These are phyloP conservation scores for Ganaspis brasiliensis DNA, from an alignment of 2,888 invertebrate genomes.

Conservation along the genomic window DNA sequence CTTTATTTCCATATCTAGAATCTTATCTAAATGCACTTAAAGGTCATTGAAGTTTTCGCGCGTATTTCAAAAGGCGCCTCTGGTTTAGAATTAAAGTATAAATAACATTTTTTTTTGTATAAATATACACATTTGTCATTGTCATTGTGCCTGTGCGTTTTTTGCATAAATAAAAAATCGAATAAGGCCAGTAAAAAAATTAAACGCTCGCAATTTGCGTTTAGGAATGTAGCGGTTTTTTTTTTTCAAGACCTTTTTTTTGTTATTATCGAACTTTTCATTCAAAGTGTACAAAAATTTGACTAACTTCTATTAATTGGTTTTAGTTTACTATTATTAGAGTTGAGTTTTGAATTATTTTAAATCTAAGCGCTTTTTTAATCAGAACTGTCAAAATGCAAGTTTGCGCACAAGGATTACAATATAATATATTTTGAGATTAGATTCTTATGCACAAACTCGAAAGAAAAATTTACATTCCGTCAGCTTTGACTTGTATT, in stretches of 20 bases:
- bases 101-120: slow-evolving; percentile 13
- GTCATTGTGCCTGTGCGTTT: background rate
- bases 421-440: no score
- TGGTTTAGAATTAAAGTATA: slow-evolving; percentile 8
- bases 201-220: slow-evolving; percentile 15
- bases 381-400: background rate
- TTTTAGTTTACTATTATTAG: background rate
- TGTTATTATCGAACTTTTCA: slow-evolving; percentile 1
- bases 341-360: background rate
- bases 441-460: background rate
- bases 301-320: background rate
- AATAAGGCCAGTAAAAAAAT: slow-evolving; percentile 3
- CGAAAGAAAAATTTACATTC: no score
- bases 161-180: slow-evolving; percentile 10
- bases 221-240: slow-evolving; percentile 25
- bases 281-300: background rate
- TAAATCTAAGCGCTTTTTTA: slow-evolving; percentile 16
- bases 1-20: slow-evolving; percentile 12
- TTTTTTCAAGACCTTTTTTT: background rate
- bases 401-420: background rate
- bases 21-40: slow-evolving; percentile 11
- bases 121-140: background rate
- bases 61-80: background rate
- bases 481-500: no score
- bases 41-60: background rate